These are phyloP conservation scores for Brevipalpus yothersi DNA, from an alignment of 1,140 invertebrate genomes.

Conservation along the genomic window DNA sequence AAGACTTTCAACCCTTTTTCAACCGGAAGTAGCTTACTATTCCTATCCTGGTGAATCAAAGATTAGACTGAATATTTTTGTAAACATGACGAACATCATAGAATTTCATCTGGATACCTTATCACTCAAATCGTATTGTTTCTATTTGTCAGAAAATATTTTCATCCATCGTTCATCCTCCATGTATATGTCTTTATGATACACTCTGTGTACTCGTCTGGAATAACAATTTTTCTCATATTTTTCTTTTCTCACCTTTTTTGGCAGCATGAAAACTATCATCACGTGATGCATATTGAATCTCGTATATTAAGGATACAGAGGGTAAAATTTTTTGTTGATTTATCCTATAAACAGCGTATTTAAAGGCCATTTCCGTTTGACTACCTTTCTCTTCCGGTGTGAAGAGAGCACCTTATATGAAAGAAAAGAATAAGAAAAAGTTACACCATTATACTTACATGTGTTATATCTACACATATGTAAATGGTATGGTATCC, in stretches of 20 bases:
- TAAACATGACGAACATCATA: too few relatives aligned
- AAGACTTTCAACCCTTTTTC: too few relatives aligned
- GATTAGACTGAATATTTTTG: too few relatives aligned
- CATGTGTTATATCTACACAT: too few relatives aligned
- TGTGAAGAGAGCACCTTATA: slow-evolving; percentile 7
- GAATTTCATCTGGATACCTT: too few relatives aligned
- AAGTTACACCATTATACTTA: too few relatives aligned
- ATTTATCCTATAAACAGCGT: slow-evolving; percentile 72
- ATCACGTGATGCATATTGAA: slow-evolving; percentile 58
- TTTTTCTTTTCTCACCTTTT: slow-evolving; percentile 50
- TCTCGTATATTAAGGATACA: slow-evolving; percentile 63
- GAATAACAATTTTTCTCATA: background rate
- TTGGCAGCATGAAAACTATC: slow-evolving; percentile 75
- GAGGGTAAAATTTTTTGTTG: slow-evolving; percentile 52
- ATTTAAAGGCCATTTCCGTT: slow-evolving; percentile 66
- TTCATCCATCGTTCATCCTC: background rate
- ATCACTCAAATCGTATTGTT: too few relatives aligned
- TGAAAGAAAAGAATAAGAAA: background rate
- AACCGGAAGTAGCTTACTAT: too few relatives aligned
- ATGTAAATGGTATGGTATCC: too few relatives aligned
- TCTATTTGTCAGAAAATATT: background rate
- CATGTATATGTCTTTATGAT: background rate
- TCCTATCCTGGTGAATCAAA: too few relatives aligned
- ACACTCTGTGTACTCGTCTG: background rate
- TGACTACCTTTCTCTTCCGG: slow-evolving; percentile 33